Conservation (phyloP, 2,888 invertebrate genomes). For the Orchesella flavescens region DNA sequence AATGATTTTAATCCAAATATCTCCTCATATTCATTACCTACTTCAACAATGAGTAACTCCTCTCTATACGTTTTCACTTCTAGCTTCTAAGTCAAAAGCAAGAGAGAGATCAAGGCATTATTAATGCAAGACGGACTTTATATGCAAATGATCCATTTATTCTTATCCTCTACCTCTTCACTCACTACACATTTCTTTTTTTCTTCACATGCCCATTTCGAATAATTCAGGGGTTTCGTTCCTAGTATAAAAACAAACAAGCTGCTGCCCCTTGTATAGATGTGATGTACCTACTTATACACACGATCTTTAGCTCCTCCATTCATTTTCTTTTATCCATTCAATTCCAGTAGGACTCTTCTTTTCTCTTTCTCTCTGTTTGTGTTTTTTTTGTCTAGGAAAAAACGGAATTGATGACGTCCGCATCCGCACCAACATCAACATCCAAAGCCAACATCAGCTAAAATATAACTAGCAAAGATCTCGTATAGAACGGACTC, state of each 20-base stretch:
- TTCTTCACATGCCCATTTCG: constrained; percentile 19
- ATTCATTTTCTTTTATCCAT: not conserved
- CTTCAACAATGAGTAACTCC: too few species aligned
- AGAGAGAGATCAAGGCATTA: not conserved
- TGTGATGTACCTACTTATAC: constrained; percentile 3
- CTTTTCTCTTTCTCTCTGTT: not conserved
- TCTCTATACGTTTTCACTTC: not conserved
- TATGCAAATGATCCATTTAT: constrained; percentile 19
- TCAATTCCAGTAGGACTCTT: constrained; percentile 34
- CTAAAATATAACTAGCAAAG: not conserved
- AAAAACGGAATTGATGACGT: constrained; percentile 43
- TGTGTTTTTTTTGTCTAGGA: not conserved
- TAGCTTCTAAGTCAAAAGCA: not conserved
- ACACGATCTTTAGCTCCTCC: not conserved
- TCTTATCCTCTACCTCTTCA: too few species aligned
- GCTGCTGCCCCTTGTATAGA: not conserved
- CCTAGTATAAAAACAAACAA: constrained; percentile 21
- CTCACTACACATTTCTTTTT: too few species aligned
- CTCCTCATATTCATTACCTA: too few species aligned
- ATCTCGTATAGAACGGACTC: not conserved
- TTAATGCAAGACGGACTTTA: constrained; percentile 18
- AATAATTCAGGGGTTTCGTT: constrained; percentile 19
- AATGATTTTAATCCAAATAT: too few species aligned
- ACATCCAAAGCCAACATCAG: too few species aligned
- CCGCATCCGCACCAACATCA: constrained; percentile 15